Conservation (phyloP, 2,797 vertebrate genomes). For the Serranus cabrilla region DNA sequence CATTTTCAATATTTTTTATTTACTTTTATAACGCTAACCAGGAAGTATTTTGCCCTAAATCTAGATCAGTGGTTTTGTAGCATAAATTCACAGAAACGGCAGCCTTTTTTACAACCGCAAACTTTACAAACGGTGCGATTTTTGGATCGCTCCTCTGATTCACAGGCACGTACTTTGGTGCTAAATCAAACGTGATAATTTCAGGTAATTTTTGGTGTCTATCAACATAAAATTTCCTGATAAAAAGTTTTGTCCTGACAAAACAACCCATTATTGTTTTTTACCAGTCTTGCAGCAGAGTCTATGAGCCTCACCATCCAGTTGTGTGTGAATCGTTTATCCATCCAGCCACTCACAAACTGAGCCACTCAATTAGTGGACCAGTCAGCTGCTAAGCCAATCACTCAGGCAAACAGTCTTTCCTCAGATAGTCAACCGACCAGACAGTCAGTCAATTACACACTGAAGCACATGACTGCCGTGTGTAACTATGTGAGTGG, state of each 20-base stretch:
- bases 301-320: constrained; percentile 31
- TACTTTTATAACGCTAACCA: no score
- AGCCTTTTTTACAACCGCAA: no score
- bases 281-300: neutral
- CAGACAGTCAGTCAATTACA: constrained; percentile 66
- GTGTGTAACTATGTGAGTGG: constrained; percentile 23
- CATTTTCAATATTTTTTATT: no score
- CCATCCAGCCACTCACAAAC: constrained; percentile 57
- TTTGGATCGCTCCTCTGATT: no score
- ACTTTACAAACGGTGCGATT: no score
- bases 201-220: neutral
- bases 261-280: neutral
- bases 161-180: no score
- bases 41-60: no score
- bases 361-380: constrained; percentile 69
- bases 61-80: no score
- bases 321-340: constrained; percentile 54
- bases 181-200: no score
- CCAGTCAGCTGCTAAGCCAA: constrained; percentile 62
- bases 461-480: constrained; percentile 20
- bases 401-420: constrained; percentile 58
- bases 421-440: constrained; percentile 61
- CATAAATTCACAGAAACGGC: no score
- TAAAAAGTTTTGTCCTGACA: neutral
- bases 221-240: neutral